Evolutionary conservation across 2,888 invertebrate genomes (phyloP).

Genomic region (Melanotus villosus): DNA sequence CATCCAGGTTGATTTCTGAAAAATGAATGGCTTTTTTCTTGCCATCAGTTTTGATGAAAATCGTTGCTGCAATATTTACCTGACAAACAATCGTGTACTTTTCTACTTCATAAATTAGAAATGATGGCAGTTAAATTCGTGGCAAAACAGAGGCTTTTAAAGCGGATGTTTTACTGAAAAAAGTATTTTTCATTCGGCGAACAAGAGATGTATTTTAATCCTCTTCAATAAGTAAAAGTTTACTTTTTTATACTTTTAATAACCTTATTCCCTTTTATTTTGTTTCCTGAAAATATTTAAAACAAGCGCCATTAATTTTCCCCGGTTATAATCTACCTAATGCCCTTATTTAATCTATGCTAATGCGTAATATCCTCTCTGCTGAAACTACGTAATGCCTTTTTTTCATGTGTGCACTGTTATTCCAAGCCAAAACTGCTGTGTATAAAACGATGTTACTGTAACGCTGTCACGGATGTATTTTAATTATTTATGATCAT

Average conservation of each 20-base stretch:
- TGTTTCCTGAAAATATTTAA: constrained; percentile 10
- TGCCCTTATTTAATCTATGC: too few species aligned
- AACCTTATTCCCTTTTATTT: constrained; percentile 4
- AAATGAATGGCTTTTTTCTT: too few species aligned
- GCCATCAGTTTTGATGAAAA: too few species aligned
- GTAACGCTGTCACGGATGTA: constrained; percentile 19
- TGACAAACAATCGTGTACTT: too few species aligned
- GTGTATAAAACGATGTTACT: constrained; percentile 4
- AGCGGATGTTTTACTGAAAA: too few species aligned
- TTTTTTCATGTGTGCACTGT: neutral
- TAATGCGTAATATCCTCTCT: constrained; percentile 16
- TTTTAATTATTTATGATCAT: constrained; percentile 31
- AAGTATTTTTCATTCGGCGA: too few species aligned
- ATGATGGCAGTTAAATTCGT: too few species aligned
- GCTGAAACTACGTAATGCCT: constrained; percentile 8
- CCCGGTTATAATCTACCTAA: constrained; percentile 6
- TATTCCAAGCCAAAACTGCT: neutral
- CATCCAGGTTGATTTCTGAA: too few species aligned
- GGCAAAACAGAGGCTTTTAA: too few species aligned
- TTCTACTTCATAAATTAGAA: too few species aligned
- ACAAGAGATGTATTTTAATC: too few species aligned
- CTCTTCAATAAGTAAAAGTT: neutral
- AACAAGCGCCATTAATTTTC: constrained; percentile 12
- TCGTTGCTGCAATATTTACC: too few species aligned
- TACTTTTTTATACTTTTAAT: neutral